These are phyloP conservation scores for Tethea ocularis DNA, from an alignment of 2,888 invertebrate species.

Conservation along the genomic window DNA sequence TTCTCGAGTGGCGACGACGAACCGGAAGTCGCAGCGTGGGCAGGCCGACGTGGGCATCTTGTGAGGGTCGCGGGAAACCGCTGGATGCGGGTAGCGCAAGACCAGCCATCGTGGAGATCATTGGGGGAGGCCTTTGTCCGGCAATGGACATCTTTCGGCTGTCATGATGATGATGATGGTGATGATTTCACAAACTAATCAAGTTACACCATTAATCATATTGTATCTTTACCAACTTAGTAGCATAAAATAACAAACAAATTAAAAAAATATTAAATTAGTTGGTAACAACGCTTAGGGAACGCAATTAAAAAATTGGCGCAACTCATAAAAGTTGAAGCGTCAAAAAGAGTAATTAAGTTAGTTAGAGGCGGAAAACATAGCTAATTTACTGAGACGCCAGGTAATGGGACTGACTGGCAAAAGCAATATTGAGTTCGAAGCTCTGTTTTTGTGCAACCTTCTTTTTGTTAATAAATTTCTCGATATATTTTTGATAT, in stretches of 20 bases:
- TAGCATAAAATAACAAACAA: not conserved
- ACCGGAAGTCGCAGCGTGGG: no score
- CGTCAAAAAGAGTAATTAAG: slow-evolving; percentile 47
- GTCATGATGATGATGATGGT: no score
- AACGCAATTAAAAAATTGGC: slow-evolving; percentile 27
- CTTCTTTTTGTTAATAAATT: slow-evolving; percentile 27
- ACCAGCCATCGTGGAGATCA: no score
- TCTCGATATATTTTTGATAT: not conserved
- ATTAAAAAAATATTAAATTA: not conserved
- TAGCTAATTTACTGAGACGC: slow-evolving; percentile 36
- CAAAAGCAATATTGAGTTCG: slow-evolving; percentile 22
- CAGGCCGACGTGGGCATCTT: no score
- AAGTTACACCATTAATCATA: no score
- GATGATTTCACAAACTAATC: no score
- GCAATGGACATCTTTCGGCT: no score
- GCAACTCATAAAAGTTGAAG: slow-evolving; percentile 30
- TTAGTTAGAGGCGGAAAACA: slow-evolving; percentile 38
- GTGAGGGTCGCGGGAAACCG: no score
- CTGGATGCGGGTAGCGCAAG: no score
- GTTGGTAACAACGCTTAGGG: slow-evolving; percentile 6
- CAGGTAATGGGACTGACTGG: slow-evolving; percentile 25
- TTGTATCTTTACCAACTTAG: not conserved
- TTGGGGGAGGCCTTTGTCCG: no score
- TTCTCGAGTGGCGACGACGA: no score
- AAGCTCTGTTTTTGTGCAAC: slow-evolving; percentile 16